Evolutionary conservation across 1,140 invertebrate genomes (phyloP), one percentile per base, ranked within the genome.

Genomic region (Drosophila kepulauana): DNA sequence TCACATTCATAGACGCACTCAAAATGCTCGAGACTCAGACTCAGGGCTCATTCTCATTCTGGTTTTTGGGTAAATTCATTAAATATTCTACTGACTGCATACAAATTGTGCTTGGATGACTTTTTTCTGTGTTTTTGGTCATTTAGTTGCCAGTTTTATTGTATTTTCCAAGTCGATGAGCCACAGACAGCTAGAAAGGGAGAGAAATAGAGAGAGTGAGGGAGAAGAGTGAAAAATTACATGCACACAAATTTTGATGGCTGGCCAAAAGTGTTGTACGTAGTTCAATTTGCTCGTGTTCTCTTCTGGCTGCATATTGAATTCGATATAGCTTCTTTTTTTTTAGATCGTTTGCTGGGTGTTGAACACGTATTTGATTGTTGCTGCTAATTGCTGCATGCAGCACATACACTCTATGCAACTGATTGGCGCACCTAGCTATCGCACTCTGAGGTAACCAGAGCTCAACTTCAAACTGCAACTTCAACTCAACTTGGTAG

Each of bases 81-180:
- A 82, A 70, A 79, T 87, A 86, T 87, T 85, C 78, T 71, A 30
- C 46, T 51, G 78, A 79, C 38, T 77, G 81, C 72, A 80, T 73
- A 71, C 45, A 81, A 86, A 48, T 68, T 73, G 64, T 73, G 71
- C 48, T 61, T 49, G 51, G 69, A 70, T 70, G 66, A 41, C 58
- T 69, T 74, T 74, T 74, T 73, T 61, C 61, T 59, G 38, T 74
- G 51, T 62, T 65, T 25, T 81, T 62, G 73, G 72, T 65, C 80
- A 88, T 84, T 87, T 87, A 74, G 82, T 71, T 78, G 66, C 77
- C 68, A 57, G 75, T 70, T 80, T 87, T 72, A 82, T 88, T 87
- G 72, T 80, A 74, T 88, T 78, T 79, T 82, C 65, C 79, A 35
- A 68, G 49, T 71, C 63, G 75, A 51, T 64, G 28, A 61, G 54